Evolutionary conservation across 2,888 invertebrate genomes (phyloP), one percentile per base, ranked within the genome.

Genomic region (Dendrolimus pini): DNA sequence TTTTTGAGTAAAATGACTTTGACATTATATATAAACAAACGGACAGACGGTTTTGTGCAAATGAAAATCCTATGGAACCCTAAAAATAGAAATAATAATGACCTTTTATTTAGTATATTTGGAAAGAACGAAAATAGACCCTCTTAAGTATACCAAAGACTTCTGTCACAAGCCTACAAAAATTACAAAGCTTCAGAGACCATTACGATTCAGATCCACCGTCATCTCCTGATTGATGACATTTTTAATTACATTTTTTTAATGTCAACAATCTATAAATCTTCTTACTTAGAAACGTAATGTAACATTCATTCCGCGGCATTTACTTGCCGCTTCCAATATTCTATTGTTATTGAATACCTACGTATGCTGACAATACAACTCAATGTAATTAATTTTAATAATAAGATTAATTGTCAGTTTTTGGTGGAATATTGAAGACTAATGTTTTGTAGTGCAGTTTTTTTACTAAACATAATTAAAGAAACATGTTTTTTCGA

Each of bases 171-270:
- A 8, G 47, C 12, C 67, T 68, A 65, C 65, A 74, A 70, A 73
- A 75, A 75, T 68, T 66, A 70, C 64, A 61, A 65, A 68, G 72
- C 79, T 80, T 75, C 73, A 10, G 61, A 62, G 61, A 59, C 76
- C 75, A 82, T 82, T 83, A 76, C 80, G 72, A 62, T 54, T 59
- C 62, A 64, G 58, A 58, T 57, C 64, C 58, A 57, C 61, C 60
- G 66, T 68, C 73, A 62, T 63, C 58, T 65, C 65, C 63, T 85
- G 85, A 85, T 84, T 84, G 83, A 85, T 83, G 82, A 64, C 63
- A 67, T 70, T 83, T 83, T 85, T 82, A 85, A 85, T 85, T 85
- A 82, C 73, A 75, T 71, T 82, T 82, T 30, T 78, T 81, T 79
- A 72, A 74, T 78, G 83, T 82, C 80, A 82, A 81, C 82, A 82